Base-by-base conservation (phyloP, 2,797 vertebrate genomes). In the Phoeniculus purpureus region DNA sequence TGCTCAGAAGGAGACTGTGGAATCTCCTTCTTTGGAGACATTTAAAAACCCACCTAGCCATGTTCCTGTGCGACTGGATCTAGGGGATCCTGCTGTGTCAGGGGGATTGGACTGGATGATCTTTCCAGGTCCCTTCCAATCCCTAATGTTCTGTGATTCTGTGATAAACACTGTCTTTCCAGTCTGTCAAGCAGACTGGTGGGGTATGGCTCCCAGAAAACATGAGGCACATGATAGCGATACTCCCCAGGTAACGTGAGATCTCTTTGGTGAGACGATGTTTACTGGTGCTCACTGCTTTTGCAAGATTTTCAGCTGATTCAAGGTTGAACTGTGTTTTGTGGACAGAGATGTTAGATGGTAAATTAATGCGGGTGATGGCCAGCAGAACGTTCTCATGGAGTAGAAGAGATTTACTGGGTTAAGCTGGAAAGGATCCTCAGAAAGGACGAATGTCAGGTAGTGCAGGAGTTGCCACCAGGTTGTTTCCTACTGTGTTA, bases 141-240 rank as follows among this genome's bases (percentile, higher is more conserved):
- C 37, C 37, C 37, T 37, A 12, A 37, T 37, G 37, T 37, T 37
- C 37, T 37, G 37, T 37, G 37, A 37, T 37, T 37, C 37, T n/a
- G n/a, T n/a, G n/a, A n/a, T 25, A 20, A 25, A 29, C 32, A 3
- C 23, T 34, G 8, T 19, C 60, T 34, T 58, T 12, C 20, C 60
- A 32, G 60, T 17, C 59, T 37, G 25, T 47, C 40, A 43, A 18
- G 17, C 23, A 23, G 23, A 16, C 5, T 3, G 7, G 27, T 26
- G 71, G 47, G 87, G 22, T 8, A 1, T 0, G 1, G 10, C 54
- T 37, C 15, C 0, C 6, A 3, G 67, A 20, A 4, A 32, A 19
- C 29, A 2, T 1, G 0, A 14, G 66, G 18, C 3, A 1, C 3
- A 29, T 2, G 20, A 10, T 17, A 40, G 45, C 1, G 0, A 37